A percentile compares a stretch with the other conserved stretches of the same genome.
Evolutionary conservation across 2,113 vertebrate genomes (phyloP).

Genomic region (Cnemophilus loriae): DNA sequence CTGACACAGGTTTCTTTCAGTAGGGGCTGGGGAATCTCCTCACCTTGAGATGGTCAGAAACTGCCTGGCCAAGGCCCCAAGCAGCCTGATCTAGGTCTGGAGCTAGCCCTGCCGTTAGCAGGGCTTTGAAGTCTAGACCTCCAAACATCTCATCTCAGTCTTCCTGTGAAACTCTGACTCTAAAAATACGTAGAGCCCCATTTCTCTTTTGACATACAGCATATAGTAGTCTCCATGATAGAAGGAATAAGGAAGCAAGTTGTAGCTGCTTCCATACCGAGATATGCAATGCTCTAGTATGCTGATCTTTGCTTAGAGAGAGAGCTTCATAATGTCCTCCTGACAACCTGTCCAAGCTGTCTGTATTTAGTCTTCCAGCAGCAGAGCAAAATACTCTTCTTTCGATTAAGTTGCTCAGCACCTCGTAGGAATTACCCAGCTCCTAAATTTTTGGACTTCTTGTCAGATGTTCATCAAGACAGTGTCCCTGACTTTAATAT

Average conservation of each 20-base stretch:
- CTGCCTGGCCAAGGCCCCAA: background rate
- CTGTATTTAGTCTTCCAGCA: background rate
- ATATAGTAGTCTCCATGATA: background rate
- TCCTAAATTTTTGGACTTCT: background rate
- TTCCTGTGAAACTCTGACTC: background rate
- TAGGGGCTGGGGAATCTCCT: background rate
- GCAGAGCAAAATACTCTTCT: background rate
- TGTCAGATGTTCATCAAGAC: background rate
- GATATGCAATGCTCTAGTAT: background rate
- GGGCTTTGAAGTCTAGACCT: background rate
- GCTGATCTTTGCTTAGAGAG: background rate
- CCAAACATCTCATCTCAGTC: background rate
- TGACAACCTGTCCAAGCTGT: background rate
- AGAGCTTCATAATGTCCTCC: background rate
- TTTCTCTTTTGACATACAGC: background rate
- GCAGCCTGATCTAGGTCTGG: background rate
- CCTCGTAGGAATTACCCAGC: background rate
- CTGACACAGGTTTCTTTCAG: background rate
- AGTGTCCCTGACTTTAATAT: background rate
- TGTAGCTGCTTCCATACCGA: rapidly evolving
- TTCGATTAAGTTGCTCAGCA: background rate
- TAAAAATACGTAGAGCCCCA: background rate
- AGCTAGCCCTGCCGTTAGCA: background rate
- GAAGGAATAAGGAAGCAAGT: background rate
- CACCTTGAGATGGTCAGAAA: background rate